A percentile compares a stretch with the other conserved stretches of the same genome.
phyloP scores from a whole-genome alignment of 2,888 invertebrate genomes.

The Tipula vernalis region DNA sequence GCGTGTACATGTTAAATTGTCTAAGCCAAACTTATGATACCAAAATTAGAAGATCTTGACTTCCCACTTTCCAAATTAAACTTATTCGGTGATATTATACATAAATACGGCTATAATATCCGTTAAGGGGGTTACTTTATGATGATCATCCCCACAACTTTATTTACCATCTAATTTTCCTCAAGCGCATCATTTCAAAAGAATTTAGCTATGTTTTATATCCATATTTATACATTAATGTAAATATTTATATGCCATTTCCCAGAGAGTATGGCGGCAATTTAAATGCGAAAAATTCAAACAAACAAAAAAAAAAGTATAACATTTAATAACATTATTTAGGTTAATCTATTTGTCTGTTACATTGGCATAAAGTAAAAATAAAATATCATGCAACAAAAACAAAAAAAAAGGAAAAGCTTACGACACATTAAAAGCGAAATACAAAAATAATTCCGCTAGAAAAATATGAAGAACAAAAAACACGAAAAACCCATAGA shows the following conservation, averaged over 20 bases:
- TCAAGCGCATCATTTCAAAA: background rate
- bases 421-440: background rate
- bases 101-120: too few species aligned
- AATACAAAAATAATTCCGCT: background rate
- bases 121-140: too few species aligned
- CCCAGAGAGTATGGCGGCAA: background rate
- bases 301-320: background rate
- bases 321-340: background rate
- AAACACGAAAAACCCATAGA: background rate
- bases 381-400: background rate
- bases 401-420: background rate
- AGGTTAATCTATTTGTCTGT: conserved; percentile 4
- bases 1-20: too few species aligned
- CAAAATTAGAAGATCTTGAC: too few species aligned
- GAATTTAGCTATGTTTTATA: background rate
- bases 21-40: too few species aligned
- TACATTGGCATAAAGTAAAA: background rate
- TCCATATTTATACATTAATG: background rate
- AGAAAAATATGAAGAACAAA: background rate
- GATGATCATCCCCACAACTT: too few species aligned
- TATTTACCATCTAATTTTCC: background rate
- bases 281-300: background rate
- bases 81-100: too few species aligned
- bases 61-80: too few species aligned
- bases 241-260: background rate